Evolutionary conservation across 2,113 vertebrate species (phyloP).

Genomic region (Enhydra lutris): DNA sequence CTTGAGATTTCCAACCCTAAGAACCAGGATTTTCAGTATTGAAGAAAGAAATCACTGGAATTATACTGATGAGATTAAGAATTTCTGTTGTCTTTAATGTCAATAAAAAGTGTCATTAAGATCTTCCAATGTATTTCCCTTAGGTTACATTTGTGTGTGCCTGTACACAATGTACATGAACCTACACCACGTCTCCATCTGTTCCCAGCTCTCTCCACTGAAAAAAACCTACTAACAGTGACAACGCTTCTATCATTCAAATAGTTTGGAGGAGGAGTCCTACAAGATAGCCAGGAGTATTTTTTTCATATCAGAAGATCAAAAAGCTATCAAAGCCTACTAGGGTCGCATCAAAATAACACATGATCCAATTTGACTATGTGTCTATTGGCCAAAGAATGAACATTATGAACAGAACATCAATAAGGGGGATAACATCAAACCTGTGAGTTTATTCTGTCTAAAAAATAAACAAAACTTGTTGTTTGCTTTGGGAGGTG

Average conservation of each 20-base stretch:
- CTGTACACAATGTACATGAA: neutral
- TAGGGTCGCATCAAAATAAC: neutral
- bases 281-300: neutral
- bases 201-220: neutral
- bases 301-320: neutral
- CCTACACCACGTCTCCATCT: neutral
- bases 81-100: neutral
- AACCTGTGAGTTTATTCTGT: neutral
- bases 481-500: neutral
- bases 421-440: neutral
- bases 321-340: neutral
- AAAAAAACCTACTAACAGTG: neutral
- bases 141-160: neutral
- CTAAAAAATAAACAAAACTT: neutral
- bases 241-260: neutral
- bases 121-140: neutral
- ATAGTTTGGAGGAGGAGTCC: neutral
- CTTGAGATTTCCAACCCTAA: neutral
- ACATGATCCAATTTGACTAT: neutral
- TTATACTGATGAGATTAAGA: neutral
- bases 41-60: neutral
- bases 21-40: neutral
- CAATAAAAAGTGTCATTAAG: neutral
- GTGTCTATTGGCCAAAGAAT: neutral
- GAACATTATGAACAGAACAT: neutral